These are phyloP conservation scores for Pseudolaguvia tuberculata DNA, from an alignment of 2,113 vertebrate genomes.

Conservation along the genomic window DNA sequence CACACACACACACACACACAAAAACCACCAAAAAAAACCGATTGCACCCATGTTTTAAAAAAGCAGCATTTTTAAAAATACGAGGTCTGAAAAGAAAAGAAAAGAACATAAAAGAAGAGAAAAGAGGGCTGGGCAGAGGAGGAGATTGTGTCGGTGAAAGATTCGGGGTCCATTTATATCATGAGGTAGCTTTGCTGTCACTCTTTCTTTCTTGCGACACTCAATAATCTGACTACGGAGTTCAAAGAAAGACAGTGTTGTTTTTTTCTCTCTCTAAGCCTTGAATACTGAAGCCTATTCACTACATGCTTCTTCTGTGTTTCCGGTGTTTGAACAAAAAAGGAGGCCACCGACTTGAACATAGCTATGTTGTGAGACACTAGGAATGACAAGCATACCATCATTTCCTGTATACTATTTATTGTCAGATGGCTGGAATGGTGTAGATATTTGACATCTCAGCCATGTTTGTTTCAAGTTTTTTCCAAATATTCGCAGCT, in stretches of 20 bases:
- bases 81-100: slow-evolving; percentile 36
- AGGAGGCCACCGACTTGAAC: slow-evolving; percentile 39
- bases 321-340: slow-evolving; percentile 50
- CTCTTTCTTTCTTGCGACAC: slow-evolving; percentile 59
- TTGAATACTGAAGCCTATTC: slow-evolving; percentile 67
- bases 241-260: slow-evolving; percentile 54
- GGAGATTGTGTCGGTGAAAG: slow-evolving; percentile 49
- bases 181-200: slow-evolving; percentile 51
- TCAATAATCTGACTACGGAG: slow-evolving; percentile 56
- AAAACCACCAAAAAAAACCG: too few relatives aligned
- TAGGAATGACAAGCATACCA: slow-evolving; percentile 45
- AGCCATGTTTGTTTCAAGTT: slow-evolving; percentile 23
- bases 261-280: slow-evolving; percentile 55
- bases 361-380: slow-evolving; percentile 20
- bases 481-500: slow-evolving; percentile 6
- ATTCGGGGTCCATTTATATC: slow-evolving; percentile 59
- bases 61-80: slow-evolving; percentile 32
- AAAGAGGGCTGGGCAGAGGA: slow-evolving; percentile 32
- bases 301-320: slow-evolving; percentile 54
- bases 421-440: slow-evolving; percentile 13
- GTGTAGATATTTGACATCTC: slow-evolving; percentile 17
- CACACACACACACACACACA: slow-evolving; percentile 6
- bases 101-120: too few relatives aligned
- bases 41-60: too few relatives aligned
- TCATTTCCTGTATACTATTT: slow-evolving; percentile 38